Evolutionary conservation across 1,140 invertebrate species (phyloP), one percentile per base, ranked within the genome.

Genomic region (Atta cephalotes): DNA sequence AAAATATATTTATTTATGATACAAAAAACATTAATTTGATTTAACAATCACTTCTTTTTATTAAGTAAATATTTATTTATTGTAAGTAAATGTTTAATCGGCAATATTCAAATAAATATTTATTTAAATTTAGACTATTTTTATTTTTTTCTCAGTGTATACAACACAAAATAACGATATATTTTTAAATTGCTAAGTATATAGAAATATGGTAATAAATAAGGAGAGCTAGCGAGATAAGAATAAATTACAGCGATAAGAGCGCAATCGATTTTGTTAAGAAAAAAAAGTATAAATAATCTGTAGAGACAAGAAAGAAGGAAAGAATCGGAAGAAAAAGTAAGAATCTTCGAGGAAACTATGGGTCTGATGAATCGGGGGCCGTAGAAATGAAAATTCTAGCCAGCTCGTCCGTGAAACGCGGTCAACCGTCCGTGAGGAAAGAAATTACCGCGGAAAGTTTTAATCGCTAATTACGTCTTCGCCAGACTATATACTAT

Each of bases 391-490:
- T 87, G 85, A 77, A 87, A 89, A 89, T 91, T 65, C 70, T 45
- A 14, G 71, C 45, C 76, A 87, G 70, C 56, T 88, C 86, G 66
- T 56, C 82, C 80, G 70, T 89, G 81, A 88, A 89, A 92, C 80
- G 58, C 86, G 82, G 77, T 87, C 81, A 89, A 91, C 88, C 77
- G 80, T 88, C 85, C 89, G 90, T 86, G 87, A 88, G 71, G 82
- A 89, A 92, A 92, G 87, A 91, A 91, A 88, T 86, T 88, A 68
- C 80, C 77, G 72, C 21, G 84, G 31, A 91, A 92, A 93, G 87
- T 92, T 93, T 92, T 88, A 91, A 92, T 92, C 91, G 92, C 86
- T 92, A 91, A 92, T 93, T 90, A 92, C 87, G 88, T 86, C 56
- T 68, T 84, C 60, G 53, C 16, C 56, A 39, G 16, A 1, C 18